Conservation (phyloP, 1,140 invertebrate species). For the Steinernema feltiae region DNA sequence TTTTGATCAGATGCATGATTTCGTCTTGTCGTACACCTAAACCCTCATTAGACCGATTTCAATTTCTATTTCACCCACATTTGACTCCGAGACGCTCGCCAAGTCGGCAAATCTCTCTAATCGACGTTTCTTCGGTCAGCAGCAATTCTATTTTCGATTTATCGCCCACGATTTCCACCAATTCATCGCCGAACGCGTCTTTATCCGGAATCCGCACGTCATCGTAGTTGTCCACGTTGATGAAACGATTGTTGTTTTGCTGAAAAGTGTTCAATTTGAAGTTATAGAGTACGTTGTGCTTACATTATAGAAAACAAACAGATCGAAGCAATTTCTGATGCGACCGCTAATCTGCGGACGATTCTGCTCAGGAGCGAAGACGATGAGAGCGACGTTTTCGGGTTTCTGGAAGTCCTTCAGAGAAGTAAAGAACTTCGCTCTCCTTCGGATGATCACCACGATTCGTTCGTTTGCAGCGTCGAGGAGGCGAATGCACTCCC, state of each 20-base stretch:
- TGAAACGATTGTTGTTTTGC: neutral
- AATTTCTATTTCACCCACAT: too few relatives aligned
- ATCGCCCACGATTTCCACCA: neutral
- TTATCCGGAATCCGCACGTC: neutral
- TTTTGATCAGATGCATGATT: neutral
- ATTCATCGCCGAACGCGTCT: neutral
- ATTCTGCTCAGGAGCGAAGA: neutral
- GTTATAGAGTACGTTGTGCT: neutral
- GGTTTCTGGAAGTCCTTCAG: neutral
- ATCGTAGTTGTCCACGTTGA: neutral
- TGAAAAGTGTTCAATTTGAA: neutral
- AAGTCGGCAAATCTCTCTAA: neutral
- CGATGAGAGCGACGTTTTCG: neutral
- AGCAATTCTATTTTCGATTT: neutral
- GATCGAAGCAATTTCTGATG: neutral
- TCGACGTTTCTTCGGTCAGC: neutral
- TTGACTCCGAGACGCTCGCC: neutral
- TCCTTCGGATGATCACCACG: neutral
- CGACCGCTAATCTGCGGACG: neutral
- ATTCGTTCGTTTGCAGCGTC: neutral
- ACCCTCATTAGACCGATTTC: too few relatives aligned
- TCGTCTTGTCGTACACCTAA: neutral
- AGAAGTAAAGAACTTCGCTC: neutral
- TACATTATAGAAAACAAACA: neutral
- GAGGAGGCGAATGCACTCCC: too few relatives aligned